Evolutionary conservation across 2,888 invertebrate species (phyloP).

Genomic region (Ceramica pisi): DNA sequence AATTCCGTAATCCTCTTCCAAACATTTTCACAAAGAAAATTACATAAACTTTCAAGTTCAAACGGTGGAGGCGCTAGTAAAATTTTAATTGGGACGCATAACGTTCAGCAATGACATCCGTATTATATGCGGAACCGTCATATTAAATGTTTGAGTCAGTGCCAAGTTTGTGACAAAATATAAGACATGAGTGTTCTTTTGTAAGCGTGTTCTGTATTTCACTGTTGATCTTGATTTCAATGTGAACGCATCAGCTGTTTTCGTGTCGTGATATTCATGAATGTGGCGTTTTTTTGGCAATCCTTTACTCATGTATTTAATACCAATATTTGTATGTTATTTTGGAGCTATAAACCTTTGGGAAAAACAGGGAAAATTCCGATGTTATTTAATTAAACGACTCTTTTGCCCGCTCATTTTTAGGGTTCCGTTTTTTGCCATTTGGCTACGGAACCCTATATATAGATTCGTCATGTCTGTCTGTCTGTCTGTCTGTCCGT

Average conservation of each 20-base stretch:
- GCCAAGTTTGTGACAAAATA: conserved; percentile 62
- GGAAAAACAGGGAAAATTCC: background rate
- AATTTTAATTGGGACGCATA: conserved; percentile 54
- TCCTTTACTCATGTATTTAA: conserved; percentile 3
- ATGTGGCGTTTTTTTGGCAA: background rate
- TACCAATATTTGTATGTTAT: background rate
- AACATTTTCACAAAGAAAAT: conserved; percentile 18
- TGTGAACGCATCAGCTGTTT: conserved; percentile 48
- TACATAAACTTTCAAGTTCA: conserved; percentile 22
- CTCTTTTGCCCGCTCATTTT: too few species aligned
- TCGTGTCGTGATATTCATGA: conserved; percentile 24
- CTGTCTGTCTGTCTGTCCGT: too few species aligned
- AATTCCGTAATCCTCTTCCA: background rate
- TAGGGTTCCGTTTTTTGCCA: too few species aligned
- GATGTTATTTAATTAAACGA: too few species aligned
- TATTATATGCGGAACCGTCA: conserved; percentile 62
- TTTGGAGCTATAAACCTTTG: background rate
- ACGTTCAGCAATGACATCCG: conserved; percentile 55
- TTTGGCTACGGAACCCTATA: too few species aligned
- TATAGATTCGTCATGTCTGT: too few species aligned
- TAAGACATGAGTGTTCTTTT: conserved; percentile 39
- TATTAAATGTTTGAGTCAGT: conserved; percentile 55
- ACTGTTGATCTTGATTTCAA: conserved; percentile 53
- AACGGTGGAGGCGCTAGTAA: conserved; percentile 28
- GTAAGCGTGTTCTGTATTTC: conserved; percentile 49